A percentile compares a stretch with the other conserved stretches of the same genome.
Evolutionary conservation across 2,797 vertebrate genomes (phyloP).

Genomic region (Aldrovandia affinis): DNA sequence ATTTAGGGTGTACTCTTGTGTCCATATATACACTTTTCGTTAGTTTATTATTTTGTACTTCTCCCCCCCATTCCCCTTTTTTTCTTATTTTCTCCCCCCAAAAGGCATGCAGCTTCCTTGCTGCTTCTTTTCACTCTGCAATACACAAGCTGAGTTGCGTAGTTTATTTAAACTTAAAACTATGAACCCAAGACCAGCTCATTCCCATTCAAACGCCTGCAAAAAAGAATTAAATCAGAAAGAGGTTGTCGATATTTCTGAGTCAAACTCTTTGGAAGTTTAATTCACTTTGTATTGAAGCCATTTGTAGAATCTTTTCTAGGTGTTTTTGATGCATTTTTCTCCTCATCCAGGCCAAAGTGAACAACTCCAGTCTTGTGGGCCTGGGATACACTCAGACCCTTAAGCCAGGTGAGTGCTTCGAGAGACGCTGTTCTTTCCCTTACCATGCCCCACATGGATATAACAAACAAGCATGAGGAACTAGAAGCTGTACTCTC

Average conservation of each 20-base stretch:
- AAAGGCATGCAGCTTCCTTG: background rate
- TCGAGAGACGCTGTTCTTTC: too few relatives aligned
- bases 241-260: background rate
- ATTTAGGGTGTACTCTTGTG: too few relatives aligned
- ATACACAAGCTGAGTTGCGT: too few relatives aligned
- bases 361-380: slow-evolving; percentile 97
- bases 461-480: background rate
- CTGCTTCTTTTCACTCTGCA: too few relatives aligned
- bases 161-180: too few relatives aligned
- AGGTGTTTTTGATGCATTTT: background rate
- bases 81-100: background rate
- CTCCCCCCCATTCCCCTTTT: too few relatives aligned
- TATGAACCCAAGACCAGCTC: too few relatives aligned
- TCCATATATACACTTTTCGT: too few relatives aligned
- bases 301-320: background rate
- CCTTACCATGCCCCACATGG: too few relatives aligned
- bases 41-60: too few relatives aligned
- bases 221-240: background rate
- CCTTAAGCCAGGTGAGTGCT: slow-evolving; percentile 90
- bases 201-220: background rate
- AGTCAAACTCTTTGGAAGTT: background rate
- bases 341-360: slow-evolving; percentile 83
- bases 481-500: background rate
- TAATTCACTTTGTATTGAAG: background rate
- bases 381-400: slow-evolving; percentile 97